A percentile compares a stretch with the other conserved stretches of the same genome.
Conservation (phyloP, 2,113 vertebrate genomes). For the Pithys albifrons region DNA sequence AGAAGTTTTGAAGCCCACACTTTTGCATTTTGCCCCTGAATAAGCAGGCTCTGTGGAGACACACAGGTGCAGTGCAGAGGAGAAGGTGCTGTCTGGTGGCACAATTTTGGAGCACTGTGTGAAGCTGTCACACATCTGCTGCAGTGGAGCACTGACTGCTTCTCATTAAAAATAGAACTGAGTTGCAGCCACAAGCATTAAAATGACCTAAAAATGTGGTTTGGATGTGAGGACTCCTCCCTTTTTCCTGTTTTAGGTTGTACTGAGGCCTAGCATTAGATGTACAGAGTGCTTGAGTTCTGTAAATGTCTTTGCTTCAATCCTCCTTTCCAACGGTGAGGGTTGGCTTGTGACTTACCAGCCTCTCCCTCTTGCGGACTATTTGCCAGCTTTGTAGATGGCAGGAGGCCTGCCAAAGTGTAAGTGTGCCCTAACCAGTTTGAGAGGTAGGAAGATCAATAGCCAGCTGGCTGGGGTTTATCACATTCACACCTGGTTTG, state of each 20-base stretch:
- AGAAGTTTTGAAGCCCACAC: neutral
- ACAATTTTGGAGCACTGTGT: neutral
- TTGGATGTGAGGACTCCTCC: neutral
- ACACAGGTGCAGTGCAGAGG: neutral
- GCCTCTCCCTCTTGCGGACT: neutral
- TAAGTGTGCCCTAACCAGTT: neutral
- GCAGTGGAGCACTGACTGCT: neutral
- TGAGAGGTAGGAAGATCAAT: neutral
- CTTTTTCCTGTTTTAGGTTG: neutral
- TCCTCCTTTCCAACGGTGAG: neutral
- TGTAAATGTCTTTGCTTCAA: neutral
- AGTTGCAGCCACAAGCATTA: neutral
- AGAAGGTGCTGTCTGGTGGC: neutral
- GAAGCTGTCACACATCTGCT: neutral
- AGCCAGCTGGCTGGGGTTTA: neutral
- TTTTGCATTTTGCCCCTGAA: neutral
- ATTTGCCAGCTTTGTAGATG: neutral
- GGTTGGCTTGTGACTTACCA: neutral
- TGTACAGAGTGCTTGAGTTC: neutral
- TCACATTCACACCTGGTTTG: rapidly evolving
- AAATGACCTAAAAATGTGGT: neutral
- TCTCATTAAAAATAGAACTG: neutral
- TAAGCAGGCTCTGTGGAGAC: neutral
- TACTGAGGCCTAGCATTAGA: neutral
- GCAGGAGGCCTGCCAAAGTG: neutral